Conservation (phyloP, 2,113 vertebrate species). For the Scomber japonicus region DNA sequence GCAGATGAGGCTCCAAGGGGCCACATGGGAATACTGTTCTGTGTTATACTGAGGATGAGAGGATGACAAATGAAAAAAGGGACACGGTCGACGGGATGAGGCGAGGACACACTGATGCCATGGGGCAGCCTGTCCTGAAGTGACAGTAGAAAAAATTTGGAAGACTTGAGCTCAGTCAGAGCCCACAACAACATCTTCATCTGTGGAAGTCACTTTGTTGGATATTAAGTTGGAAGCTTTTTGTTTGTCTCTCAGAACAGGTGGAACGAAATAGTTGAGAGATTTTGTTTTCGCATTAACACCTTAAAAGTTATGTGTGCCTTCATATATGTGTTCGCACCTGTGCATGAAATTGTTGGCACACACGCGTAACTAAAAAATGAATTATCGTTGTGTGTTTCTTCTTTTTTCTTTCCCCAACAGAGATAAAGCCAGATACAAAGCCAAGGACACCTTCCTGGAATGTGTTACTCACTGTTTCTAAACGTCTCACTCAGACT, state of each 20-base stretch:
- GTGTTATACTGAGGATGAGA: constrained; percentile 53
- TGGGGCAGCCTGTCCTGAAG: constrained; percentile 44
- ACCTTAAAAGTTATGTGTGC: neutral
- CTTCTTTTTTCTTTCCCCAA: neutral
- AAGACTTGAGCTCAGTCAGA: neutral
- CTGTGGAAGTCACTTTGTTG: neutral
- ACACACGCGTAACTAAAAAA: neutral
- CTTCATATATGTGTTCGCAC: too few species aligned
- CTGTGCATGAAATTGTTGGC: neutral
- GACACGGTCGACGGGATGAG: constrained; percentile 56
- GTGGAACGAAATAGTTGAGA: neutral
- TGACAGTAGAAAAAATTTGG: constrained; percentile 35
- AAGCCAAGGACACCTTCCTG: constrained; percentile 45
- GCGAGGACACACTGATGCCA: constrained; percentile 49
- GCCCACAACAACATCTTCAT: neutral
- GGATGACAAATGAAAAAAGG: constrained; percentile 57
- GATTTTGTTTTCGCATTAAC: neutral
- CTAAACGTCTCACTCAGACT: constrained; percentile 2
- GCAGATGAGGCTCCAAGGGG: constrained; percentile 69
- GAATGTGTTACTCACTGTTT: constrained; percentile 34
- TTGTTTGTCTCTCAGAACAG: neutral
- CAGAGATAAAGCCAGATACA: constrained; percentile 17
- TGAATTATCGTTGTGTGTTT: constrained; percentile 5
- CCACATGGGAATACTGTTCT: constrained; percentile 57
- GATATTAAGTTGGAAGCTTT: neutral